These are phyloP conservation scores for Brachyalestes nurse DNA, from an alignment of 2,797 vertebrate genomes.

Conservation along the genomic window DNA sequence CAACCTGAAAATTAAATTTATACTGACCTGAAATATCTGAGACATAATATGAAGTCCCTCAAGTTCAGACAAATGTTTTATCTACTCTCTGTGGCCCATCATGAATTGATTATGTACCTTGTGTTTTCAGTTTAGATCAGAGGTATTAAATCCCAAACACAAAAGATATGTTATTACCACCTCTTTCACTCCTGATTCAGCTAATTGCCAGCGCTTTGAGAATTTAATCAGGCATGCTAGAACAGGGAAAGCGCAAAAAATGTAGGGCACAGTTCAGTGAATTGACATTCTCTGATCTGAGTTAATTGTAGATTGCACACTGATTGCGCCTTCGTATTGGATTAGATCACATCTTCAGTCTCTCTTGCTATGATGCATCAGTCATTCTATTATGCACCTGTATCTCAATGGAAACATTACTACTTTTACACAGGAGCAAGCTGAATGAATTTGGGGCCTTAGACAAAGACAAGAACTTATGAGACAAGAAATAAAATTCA, in stretches of 20 bases:
- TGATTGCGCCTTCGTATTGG: not conserved
- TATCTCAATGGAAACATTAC: too few relatives aligned
- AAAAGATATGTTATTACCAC: not conserved
- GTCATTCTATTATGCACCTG: not conserved
- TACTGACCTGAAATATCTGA: not conserved
- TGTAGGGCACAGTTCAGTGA: not conserved
- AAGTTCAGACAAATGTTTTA: too few relatives aligned
- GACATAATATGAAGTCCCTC: not conserved
- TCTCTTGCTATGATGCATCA: not conserved
- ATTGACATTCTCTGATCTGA: not conserved
- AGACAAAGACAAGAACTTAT: too few relatives aligned
- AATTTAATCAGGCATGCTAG: not conserved
- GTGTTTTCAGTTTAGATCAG: not conserved
- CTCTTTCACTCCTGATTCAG: not conserved
- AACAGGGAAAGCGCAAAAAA: not conserved
- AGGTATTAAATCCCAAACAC: slow-evolving; percentile 5
- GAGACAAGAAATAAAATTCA: too few relatives aligned
- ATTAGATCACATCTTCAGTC: not conserved
- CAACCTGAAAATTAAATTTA: not conserved
- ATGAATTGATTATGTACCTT: not conserved
- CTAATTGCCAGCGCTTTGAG: not conserved
- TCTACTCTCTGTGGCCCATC: not conserved
- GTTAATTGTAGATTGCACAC: not conserved
- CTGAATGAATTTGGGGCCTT: too few relatives aligned
- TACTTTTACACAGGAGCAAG: too few relatives aligned